Base-by-base conservation (phyloP, 2,888 invertebrate species). In the Pheosia tremula region DNA sequence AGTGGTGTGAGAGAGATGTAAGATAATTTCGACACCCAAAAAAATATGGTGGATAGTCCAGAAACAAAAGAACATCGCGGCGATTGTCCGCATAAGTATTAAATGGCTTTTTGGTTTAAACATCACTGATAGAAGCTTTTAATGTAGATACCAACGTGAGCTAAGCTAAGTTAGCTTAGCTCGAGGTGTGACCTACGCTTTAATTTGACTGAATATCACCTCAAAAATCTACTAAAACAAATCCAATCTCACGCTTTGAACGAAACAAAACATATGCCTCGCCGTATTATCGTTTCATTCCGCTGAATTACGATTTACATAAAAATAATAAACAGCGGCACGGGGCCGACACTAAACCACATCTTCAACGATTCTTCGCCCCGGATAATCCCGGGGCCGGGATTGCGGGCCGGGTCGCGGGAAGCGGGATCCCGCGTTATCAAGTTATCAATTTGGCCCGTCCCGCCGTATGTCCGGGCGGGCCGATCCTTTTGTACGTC, bases 381-480 rank as follows among this genome's bases (percentile, higher is more conserved):
- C 36, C 67, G 71, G 71, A 79, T 82, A 80, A 84, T 75, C 80
- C 76, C 64, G 72, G 78, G 75, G 74, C 73, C 77, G 79, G 80
- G 84, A 74, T 78, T 73, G 77, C 66, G 72, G 72, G 72, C 69
- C 70, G 72, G 71, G 73, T 67, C 72, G 67, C 74, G 73, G 72
- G 80, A 79, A 77, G 76, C 66, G 71, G 77, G 72, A 73, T 73
- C 68, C 71, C 64, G 76, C 80, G 88, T 90, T 90, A 90, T 89
- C 88, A 87, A 88, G 88, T 90, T 91, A 91, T 90, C 91, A 90
- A 89, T 90, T 88, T 85, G 78, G 80, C 80, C 72, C 80, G 80
- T 71, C 56, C 71, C 74, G 64, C 72, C 72, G 72, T 75, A 75
- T 73, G 75, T 75, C 62, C 67, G 67, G 72, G 60, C 56, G 59